Percentiles rank a stretch among this genome's conserved stretches.
These are phyloP conservation scores for Syncerus caffer DNA, from an alignment of 2,797 vertebrate genomes.

Conservation along the genomic window DNA sequence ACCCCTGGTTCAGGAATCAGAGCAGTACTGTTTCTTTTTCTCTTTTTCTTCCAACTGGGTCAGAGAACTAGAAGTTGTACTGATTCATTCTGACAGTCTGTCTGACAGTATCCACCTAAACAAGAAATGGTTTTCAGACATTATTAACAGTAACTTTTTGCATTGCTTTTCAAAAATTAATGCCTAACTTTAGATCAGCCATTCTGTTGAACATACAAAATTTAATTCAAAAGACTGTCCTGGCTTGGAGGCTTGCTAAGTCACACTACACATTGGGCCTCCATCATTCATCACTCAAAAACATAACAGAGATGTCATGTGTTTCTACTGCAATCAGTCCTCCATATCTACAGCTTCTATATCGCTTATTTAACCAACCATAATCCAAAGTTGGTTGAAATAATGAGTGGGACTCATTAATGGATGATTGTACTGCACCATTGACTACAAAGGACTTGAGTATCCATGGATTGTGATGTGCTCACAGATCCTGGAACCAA, in stretches of 20 bases:
- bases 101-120: background rate
- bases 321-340: background rate
- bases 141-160: background rate
- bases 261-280: fast-evolving
- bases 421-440: background rate
- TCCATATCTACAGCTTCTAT: background rate
- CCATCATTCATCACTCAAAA: background rate
- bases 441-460: background rate
- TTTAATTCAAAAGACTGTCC: background rate
- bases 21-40: background rate
- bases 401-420: background rate
- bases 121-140: background rate
- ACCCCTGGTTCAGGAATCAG: background rate
- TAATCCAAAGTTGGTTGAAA: background rate
- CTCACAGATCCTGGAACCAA: background rate
- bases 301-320: background rate
- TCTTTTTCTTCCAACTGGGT: background rate
- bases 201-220: background rate
- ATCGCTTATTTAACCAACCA: background rate
- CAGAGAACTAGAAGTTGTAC: background rate
- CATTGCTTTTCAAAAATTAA: slow-evolving; percentile 39
- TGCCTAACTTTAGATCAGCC: background rate
- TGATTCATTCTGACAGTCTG: background rate
- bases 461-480: background rate
- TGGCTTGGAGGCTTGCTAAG: background rate